Percentiles rank a stretch among this genome's conserved stretches.
These are phyloP conservation scores for Margaritifera margaritifera DNA, from an alignment of 2,888 invertebrate species.

Conservation along the genomic window DNA sequence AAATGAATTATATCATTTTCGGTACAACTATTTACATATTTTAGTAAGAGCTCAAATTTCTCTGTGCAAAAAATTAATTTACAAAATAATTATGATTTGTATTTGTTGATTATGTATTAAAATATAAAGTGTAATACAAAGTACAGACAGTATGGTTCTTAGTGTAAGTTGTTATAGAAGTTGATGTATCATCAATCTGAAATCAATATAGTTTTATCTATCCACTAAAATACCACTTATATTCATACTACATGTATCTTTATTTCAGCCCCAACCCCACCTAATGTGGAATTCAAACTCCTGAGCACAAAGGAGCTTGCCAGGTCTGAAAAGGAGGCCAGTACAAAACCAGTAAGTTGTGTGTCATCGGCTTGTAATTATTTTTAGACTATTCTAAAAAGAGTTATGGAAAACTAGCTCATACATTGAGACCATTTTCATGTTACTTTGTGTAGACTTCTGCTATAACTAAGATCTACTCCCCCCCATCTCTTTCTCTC, in stretches of 20 bases:
- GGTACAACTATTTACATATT: too few species aligned
- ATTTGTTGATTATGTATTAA: too few species aligned
- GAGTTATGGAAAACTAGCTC: too few species aligned
- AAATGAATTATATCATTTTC: too few species aligned
- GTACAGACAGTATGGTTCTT: not conserved
- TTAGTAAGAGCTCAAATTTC: too few species aligned
- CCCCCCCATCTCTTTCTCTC: too few species aligned
- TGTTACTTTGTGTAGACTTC: too few species aligned
- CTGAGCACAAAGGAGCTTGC: conserved; percentile 67
- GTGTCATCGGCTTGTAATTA: not conserved
- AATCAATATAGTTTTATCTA: not conserved
- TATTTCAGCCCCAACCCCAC: conserved; percentile 63
- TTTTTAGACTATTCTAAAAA: too few species aligned
- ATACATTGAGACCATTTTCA: too few species aligned
- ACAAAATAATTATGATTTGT: too few species aligned
- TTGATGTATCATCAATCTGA: not conserved
- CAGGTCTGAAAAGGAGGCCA: conserved; percentile 46
- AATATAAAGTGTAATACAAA: not conserved
- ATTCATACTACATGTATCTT: not conserved
- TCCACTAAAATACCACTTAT: not conserved
- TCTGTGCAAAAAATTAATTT: too few species aligned
- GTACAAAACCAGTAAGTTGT: conserved; percentile 53
- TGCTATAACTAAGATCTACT: too few species aligned
- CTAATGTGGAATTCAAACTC: conserved; percentile 66
- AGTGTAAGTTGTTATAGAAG: not conserved